phyloP scores from a whole-genome alignment of 92 coral and sea anemone species.

The Diadumene lineata region DNA sequence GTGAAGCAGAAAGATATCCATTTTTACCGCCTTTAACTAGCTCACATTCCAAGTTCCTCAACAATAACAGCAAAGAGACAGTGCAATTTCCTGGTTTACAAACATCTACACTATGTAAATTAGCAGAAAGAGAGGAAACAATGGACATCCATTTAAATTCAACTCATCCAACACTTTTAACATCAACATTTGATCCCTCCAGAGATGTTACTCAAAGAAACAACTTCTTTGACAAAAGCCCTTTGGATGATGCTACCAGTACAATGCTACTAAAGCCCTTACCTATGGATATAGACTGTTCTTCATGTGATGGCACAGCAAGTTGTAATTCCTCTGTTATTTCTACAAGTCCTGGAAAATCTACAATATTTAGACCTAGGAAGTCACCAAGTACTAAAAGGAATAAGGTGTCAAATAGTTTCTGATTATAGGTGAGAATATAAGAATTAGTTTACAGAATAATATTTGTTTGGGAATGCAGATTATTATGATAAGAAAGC shows the following conservation, averaged over 20 bases:
- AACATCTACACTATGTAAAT: background rate
- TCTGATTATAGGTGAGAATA: slow-evolving; percentile 12
- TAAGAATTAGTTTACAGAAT: background rate
- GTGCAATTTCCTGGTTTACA: slow-evolving; percentile 6
- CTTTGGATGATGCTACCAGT: background rate
- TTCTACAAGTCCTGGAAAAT: slow-evolving; percentile 2
- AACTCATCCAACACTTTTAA: background rate
- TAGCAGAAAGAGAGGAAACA: slow-evolving; percentile 18
- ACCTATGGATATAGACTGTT: slow-evolving; percentile 10
- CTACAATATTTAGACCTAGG: slow-evolving; percentile 18
- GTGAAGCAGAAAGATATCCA: background rate
- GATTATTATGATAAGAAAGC: background rate
- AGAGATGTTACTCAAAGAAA: slow-evolving; percentile 20
- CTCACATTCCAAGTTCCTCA: background rate
- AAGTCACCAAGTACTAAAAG: slow-evolving; percentile 34
- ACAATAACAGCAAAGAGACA: background rate
- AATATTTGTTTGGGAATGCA: background rate
- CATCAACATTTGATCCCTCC: slow-evolving; percentile 8
- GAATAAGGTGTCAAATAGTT: slow-evolving; percentile 33
- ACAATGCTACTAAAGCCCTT: slow-evolving; percentile 5
- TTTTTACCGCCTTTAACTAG: slow-evolving; percentile 6
- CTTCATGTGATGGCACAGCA: slow-evolving; percentile 15
- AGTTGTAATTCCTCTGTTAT: background rate
- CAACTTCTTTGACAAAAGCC: slow-evolving; percentile 12
- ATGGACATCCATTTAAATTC: background rate